Evolutionary conservation across 2,113 vertebrate species (phyloP), one percentile per base, ranked within the genome.

Genomic region (Rhinoptilus africanus): DNA sequence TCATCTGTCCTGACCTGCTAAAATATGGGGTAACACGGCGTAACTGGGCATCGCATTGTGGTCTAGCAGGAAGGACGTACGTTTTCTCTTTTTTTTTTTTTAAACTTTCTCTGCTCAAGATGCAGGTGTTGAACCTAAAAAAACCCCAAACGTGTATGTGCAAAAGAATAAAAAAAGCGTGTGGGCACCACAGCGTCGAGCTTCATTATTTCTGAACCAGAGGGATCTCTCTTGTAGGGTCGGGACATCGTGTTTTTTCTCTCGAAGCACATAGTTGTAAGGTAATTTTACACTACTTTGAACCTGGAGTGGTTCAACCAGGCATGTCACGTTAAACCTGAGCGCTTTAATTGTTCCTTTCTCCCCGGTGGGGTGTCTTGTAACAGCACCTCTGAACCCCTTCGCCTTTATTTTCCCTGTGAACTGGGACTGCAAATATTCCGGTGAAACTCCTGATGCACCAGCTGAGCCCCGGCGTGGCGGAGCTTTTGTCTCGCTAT

Each of bases 381-480:
- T 83, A 69, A 60, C 63, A 24, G 35, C 79, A 51, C 35, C 83
- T 91, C 1, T 39, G 66, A 83, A 26, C 34, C 28, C 34, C 32
- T 26, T 10, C 43, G 51, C 66, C 60, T 90, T 73, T 28, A 34
- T 83, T 81, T 16, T 16, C 5, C 62, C 47, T 27, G 9, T 82
- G 66, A 73, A 7, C n/a, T 18, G 60, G 59, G 54, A 56, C 37
- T 41, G 48, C 45, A 66, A 2, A 34, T 56, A 51, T 22, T 28
- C 47, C 7, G 2, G 39, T 28, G 15, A 35, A 85, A 37, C 23
- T 88, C 26, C 50, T 32, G 50, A 18, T 27, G 83, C 71, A 57
- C 35, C 30, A 34, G 20, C 64, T 34, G 74, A 78, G 74, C 74
- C 43, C 24, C 0, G 0, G 14, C 0, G 0, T 2, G 47, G 54